Percentiles rank a stretch among this genome's conserved stretches.
phyloP scores from a whole-genome alignment of 2,113 vertebrate genomes.

The Hippopotamus amphibius region DNA sequence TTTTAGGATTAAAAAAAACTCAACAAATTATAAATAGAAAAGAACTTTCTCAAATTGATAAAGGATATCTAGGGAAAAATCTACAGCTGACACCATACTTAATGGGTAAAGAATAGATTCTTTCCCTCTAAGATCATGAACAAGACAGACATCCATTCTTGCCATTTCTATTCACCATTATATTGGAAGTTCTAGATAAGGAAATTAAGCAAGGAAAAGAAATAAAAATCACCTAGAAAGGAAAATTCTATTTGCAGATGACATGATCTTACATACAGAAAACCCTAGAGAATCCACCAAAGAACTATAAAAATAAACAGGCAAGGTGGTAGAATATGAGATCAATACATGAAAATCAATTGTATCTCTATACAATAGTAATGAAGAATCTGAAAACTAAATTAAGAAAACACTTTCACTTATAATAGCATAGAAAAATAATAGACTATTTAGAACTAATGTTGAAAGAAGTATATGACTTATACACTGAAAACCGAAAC shows the following conservation, averaged over 20 bases:
- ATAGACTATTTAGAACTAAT: not conserved
- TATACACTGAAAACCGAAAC: not conserved
- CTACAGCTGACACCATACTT: not conserved
- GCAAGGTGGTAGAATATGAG: not conserved
- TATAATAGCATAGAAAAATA: not conserved
- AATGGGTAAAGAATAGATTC: not conserved
- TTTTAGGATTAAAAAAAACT: not conserved
- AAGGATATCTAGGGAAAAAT: not conserved
- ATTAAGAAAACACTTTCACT: not conserved
- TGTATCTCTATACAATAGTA: not conserved
- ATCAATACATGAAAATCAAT: not conserved
- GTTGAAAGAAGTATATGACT: not conserved
- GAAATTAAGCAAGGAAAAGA: not conserved
- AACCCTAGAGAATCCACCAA: not conserved
- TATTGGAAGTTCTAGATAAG: not conserved
- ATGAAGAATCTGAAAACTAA: not conserved
- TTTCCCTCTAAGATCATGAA: not conserved
- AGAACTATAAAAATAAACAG: not conserved
- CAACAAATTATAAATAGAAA: not conserved
- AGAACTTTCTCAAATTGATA: not conserved
- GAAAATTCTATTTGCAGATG: not conserved
- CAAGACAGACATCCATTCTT: not conserved
- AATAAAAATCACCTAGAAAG: not conserved
- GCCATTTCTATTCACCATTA: not conserved
- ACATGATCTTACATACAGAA: not conserved